A percentile compares a stretch with the other conserved stretches of the same genome.
Conservation (phyloP, 2,797 vertebrate genomes). For the Ispidina lecontei region DNA sequence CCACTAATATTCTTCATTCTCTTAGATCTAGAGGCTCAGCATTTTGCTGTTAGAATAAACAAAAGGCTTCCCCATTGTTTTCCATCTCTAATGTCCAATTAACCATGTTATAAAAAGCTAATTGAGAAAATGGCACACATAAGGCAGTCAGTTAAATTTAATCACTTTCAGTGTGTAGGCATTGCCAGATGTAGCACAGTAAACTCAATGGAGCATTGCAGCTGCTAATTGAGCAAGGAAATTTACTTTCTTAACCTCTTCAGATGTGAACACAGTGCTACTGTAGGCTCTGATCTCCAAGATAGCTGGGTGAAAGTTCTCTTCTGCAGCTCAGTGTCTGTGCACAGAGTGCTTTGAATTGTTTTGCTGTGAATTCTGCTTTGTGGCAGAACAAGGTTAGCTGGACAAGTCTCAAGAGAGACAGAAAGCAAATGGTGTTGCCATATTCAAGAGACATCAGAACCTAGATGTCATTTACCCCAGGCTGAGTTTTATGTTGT, state of each 20-base stretch:
- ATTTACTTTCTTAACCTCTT: not conserved
- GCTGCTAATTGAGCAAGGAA: not conserved
- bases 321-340: not conserved
- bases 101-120: not conserved
- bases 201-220: not conserved
- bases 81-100: not conserved
- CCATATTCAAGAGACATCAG: too few relatives aligned
- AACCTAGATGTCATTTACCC: too few relatives aligned
- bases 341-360: not conserved
- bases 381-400: too few relatives aligned
- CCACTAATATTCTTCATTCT: not conserved
- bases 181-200: not conserved
- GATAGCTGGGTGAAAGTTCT: not conserved
- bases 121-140: not conserved
- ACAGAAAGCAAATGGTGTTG: too few relatives aligned
- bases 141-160: conserved; percentile 5
- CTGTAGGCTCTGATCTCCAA: not conserved
- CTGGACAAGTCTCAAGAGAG: too few relatives aligned
- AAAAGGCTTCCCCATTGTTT: not conserved
- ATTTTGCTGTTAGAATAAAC: not conserved
- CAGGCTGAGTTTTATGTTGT: too few relatives aligned
- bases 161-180: not conserved
- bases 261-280: not conserved
- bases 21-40: not conserved
- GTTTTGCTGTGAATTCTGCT: not conserved